Evolutionary conservation across 2,888 invertebrate species (phyloP).

Genomic region (Merodon equestris): DNA sequence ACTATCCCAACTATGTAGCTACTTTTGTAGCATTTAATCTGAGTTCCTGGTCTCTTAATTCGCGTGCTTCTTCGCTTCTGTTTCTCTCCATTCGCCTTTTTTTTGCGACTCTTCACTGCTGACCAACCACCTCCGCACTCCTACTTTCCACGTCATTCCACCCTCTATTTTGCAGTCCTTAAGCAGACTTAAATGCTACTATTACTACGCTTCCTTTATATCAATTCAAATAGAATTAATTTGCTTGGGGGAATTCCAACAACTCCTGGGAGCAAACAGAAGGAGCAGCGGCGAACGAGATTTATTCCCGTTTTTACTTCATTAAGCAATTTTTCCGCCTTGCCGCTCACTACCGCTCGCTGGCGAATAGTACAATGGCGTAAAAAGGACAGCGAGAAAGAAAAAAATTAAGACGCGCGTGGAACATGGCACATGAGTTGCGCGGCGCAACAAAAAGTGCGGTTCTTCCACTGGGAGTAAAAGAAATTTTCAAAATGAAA

Average conservation of each 20-base stretch:
- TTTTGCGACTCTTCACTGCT: conserved; percentile 26
- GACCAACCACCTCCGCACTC: conserved; percentile 8
- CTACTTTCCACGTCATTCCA: not conserved
- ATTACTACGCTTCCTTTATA: conserved; percentile 54
- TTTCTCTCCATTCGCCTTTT: conserved; percentile 9
- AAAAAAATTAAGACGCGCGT: conserved; percentile 31
- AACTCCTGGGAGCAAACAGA: conserved; percentile 24
- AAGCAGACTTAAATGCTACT: conserved; percentile 41
- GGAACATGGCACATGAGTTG: conserved; percentile 53
- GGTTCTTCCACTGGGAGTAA: not conserved
- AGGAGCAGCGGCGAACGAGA: conserved; percentile 43
- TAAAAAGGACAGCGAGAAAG: not conserved
- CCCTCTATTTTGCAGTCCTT: conserved; percentile 7
- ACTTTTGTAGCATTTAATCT: conserved; percentile 35
- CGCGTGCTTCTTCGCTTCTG: conserved; percentile 7
- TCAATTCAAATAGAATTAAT: conserved; percentile 67
- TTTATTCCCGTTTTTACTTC: conserved; percentile 67
- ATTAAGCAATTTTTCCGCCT: conserved; percentile 63
- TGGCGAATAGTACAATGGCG: too few relatives aligned
- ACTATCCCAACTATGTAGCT: conserved; percentile 29
- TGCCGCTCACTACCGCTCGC: not conserved
- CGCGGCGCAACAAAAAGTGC: conserved; percentile 18
- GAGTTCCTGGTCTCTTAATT: conserved; percentile 39
- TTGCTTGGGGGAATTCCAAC: conserved; percentile 60
- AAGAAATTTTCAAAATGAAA: conserved; percentile 23